A percentile compares a stretch with the other conserved stretches of the same genome.
phyloP scores from a whole-genome alignment of 2,113 vertebrate genomes.

The Ammodytes dubius region DNA sequence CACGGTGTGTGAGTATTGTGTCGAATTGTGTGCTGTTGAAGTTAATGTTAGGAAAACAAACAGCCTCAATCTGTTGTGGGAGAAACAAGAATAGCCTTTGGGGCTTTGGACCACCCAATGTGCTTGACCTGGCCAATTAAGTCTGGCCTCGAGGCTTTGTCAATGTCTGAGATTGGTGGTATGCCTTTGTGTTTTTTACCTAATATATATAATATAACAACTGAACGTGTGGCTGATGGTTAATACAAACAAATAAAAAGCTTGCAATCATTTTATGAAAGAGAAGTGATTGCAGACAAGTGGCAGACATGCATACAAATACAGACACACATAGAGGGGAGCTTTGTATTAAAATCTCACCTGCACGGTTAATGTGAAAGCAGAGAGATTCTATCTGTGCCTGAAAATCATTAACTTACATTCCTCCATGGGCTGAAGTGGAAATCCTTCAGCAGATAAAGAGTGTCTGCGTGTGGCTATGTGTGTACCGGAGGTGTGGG shows the following conservation, averaged over 20 bases:
- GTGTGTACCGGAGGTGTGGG: conserved; percentile 40
- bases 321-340: not conserved
- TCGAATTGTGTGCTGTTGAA: not conserved
- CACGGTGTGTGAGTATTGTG: not conserved
- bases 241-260: not conserved
- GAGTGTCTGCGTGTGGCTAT: conserved; percentile 23
- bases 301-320: not conserved
- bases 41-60: conserved; percentile 14
- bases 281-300: not conserved
- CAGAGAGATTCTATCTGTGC: conserved; percentile 52
- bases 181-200: not conserved
- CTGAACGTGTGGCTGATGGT: not conserved
- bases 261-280: not conserved
- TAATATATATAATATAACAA: not conserved
- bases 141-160: not conserved
- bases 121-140: not conserved
- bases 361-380: conserved; percentile 26
- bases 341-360: conserved; percentile 10
- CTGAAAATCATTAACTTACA: conserved; percentile 66
- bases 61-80: not conserved
- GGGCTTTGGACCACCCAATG: not conserved
- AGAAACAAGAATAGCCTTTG: not conserved
- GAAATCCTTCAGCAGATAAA: conserved; percentile 55
- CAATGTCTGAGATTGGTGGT: not conserved
- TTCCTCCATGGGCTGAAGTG: conserved; percentile 52